Conservation (phyloP, 2,797 vertebrate species). For the Micromesistius poutassou region DNA sequence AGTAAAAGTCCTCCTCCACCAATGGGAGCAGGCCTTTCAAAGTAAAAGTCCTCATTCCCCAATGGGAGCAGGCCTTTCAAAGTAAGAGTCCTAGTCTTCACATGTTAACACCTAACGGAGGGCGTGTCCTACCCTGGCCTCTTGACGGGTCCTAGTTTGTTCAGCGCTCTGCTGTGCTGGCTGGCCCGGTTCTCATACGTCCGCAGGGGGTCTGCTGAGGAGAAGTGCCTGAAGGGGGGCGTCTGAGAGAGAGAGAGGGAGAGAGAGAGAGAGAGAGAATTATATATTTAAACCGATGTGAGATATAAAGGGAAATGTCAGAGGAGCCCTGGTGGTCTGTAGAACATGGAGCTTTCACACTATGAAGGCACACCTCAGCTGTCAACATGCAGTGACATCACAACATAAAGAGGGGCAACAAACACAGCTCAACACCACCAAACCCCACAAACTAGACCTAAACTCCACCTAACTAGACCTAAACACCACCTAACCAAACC, state of each 20-base stretch:
- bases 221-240: slow-evolving; percentile 60
- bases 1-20: not conserved
- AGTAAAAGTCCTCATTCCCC: not conserved
- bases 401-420: too few relatives aligned
- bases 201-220: slow-evolving; percentile 73
- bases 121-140: slow-evolving; percentile 73
- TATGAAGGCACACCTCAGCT: too few relatives aligned
- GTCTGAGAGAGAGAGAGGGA: slow-evolving; percentile 43
- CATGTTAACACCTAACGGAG: not conserved
- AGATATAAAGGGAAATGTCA: not conserved
- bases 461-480: too few relatives aligned
- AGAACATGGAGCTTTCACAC: not conserved
- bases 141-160: slow-evolving; percentile 80
- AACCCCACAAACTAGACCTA: too few relatives aligned
- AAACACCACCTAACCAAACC: too few relatives aligned
- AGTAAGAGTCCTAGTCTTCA: not conserved
- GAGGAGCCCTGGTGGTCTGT: not conserved
- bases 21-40: not conserved
- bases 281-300: not conserved
- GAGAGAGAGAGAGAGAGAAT: not conserved
- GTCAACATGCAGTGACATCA: too few relatives aligned
- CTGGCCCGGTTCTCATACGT: slow-evolving; percentile 78
- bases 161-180: slow-evolving; percentile 73
- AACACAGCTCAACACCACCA: too few relatives aligned
- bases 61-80: not conserved